Evolutionary conservation across 2,113 vertebrate species (phyloP), one percentile per base, ranked within the genome.

Genomic region (Menidia beryllina): DNA sequence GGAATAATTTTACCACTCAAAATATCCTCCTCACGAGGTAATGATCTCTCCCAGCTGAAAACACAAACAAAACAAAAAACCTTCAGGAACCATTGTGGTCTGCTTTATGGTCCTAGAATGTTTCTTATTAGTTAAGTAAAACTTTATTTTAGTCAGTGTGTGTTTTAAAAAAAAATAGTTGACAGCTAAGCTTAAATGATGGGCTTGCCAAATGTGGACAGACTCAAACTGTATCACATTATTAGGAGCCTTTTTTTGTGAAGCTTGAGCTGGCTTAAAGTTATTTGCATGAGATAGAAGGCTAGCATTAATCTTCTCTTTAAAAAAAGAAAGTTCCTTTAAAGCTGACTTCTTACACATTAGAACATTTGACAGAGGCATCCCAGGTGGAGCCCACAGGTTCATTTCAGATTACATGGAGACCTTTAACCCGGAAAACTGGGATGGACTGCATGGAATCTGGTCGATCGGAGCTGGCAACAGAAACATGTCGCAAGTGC

Each of bases 381-480:
- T 38, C 9, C 19, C 27, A 56, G 20, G 13, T n/a, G 23, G 24
- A 17, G 17, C 17, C 25, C 23, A 58, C 13, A 25, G 23, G 21
- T 20, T 25, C 21, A 25, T 17, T 1, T 23, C 24, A 10, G 23
- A 76, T 64, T 50, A 63, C 66, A 61, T 14, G 25, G 48, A 36
- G 70, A 55, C 39, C 25, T 48, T 39, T 48, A 57, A 54, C 51
- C 53, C 47, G 57, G 52, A 68, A 73, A 77, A 53, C 58, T 60
- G 21, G 49, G 21, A 14, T 47, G 64, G 15, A 45, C 41, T 19
- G 19, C 41, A 57, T 56, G 19, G 9, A 71, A 69, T 79, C 76
- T 77, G 78, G 60, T 67, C 71, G 61, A 71, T 66, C 49, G 47
- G 59, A 67, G 38, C 56, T 77, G 60, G 72, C 65, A 49, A 72